Percentiles rank a stretch among this genome's conserved stretches.
Conservation (phyloP, 1,140 invertebrate genomes). For the Harlomillsia oculata region DNA sequence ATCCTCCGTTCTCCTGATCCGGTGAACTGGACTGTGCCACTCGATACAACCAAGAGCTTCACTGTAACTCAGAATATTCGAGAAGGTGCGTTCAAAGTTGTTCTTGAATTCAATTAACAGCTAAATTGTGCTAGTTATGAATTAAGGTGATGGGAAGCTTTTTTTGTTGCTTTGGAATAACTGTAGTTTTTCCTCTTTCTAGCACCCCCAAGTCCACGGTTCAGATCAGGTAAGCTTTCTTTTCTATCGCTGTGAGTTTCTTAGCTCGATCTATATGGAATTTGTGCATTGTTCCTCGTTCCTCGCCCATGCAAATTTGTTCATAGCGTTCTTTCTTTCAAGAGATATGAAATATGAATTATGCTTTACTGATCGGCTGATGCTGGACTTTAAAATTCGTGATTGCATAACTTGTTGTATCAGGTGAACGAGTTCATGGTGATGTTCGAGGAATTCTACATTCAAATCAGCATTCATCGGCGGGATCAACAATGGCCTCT, state of each 20-base stretch:
- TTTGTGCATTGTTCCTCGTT: too few species aligned
- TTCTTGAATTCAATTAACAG: conserved; percentile 14
- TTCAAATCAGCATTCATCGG: conserved; percentile 26
- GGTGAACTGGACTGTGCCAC: conserved; percentile 85
- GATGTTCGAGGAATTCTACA: conserved; percentile 19
- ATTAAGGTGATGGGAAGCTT: too few species aligned
- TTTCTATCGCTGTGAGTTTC: conserved; percentile 2
- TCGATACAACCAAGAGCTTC: conserved; percentile 84
- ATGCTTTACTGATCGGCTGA: too few species aligned
- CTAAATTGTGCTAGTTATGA: neutral
- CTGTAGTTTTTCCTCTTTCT: conserved; percentile 22
- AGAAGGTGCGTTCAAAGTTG: conserved; percentile 52
- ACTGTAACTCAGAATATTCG: conserved; percentile 82
- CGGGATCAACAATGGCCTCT: conserved; percentile 27
- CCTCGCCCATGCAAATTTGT: too few species aligned
- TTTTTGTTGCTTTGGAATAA: too few species aligned
- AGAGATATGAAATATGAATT: too few species aligned
- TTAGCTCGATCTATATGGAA: too few species aligned
- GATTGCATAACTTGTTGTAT: too few species aligned
- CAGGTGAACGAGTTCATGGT: conserved; percentile 27
- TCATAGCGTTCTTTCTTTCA: too few species aligned
- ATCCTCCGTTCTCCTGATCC: conserved; percentile 81
- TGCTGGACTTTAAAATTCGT: too few species aligned
- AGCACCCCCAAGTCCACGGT: conserved; percentile 35
- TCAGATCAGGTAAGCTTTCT: conserved; percentile 31